Conservation (phyloP, 2,113 vertebrate species). For the Malaclemys terrapin region DNA sequence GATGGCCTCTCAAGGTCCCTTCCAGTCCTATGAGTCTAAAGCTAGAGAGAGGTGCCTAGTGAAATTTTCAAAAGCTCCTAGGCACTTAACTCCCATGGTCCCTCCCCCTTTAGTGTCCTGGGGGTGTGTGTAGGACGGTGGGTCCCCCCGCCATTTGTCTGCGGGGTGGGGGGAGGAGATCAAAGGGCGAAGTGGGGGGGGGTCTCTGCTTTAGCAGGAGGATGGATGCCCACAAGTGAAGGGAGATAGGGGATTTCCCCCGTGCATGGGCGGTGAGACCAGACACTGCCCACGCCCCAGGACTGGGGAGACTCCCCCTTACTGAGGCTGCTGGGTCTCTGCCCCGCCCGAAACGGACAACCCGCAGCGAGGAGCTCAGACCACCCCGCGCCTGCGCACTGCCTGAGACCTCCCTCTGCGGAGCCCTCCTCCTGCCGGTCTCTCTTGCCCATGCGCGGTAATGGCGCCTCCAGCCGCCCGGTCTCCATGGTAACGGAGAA, state of each 20-base stretch:
- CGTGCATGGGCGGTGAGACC: no score
- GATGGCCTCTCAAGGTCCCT: no score
- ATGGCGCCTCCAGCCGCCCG: rapidly evolving
- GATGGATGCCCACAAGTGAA: neutral
- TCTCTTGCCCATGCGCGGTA: rapidly evolving
- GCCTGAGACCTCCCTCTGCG: neutral
- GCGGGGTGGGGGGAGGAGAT: no score
- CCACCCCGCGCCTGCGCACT: no score
- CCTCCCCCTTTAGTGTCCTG: neutral
- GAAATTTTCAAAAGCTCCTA: neutral
- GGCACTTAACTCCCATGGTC: no score
- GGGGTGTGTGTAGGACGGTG: rapidly evolving
- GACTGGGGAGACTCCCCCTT: no score
- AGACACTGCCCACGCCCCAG: no score
- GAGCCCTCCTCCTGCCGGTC: rapidly evolving
- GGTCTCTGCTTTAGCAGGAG: neutral
- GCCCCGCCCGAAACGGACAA: no score
- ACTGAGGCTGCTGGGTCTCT: neutral
- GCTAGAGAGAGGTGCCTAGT: neutral
- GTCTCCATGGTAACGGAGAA: slow-evolving; percentile 3
- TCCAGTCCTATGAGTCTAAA: no score
- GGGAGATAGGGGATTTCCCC: no score
- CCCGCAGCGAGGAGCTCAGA: no score
- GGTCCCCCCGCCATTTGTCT: neutral
- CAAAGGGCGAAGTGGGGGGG: no score